Percentiles rank a stretch among this genome's conserved stretches.
phyloP scores from a whole-genome alignment of 2,113 vertebrate genomes.

The Turdus rufiventris region DNA sequence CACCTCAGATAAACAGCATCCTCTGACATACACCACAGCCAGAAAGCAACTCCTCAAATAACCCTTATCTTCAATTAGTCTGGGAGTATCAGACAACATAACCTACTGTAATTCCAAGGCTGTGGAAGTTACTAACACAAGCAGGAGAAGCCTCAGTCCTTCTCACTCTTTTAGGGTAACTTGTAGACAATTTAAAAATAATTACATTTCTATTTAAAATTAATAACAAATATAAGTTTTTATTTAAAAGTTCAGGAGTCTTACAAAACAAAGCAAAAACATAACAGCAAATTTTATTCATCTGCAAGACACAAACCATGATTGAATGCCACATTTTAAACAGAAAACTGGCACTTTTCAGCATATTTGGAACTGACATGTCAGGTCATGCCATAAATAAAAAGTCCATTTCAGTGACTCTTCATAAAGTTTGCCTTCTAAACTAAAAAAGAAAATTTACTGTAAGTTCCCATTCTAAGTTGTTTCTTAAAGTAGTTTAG shows the following conservation, averaged over 20 bases:
- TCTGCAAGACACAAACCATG: not conserved
- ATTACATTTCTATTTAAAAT: not conserved
- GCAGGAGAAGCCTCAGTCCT: not conserved
- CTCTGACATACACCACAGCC: not conserved
- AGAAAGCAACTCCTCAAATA: not conserved
- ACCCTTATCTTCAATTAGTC: not conserved
- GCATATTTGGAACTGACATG: not conserved
- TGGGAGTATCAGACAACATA: not conserved
- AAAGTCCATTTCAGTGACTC: not conserved
- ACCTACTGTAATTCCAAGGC: fast-evolving
- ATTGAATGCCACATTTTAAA: not conserved
- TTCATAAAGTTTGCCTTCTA: not conserved
- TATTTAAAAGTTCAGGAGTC: not conserved
- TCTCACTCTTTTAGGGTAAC: not conserved
- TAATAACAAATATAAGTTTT: not conserved
- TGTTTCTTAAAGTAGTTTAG: not conserved
- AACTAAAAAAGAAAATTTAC: not conserved
- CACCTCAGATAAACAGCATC: not conserved
- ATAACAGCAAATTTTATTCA: not conserved
- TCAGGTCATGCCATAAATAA: not conserved
- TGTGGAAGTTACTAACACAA: not conserved
- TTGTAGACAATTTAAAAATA: not conserved
- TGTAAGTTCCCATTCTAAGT: not conserved
- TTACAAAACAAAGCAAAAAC: not conserved
- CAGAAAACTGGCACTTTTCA: not conserved